These are phyloP conservation scores for Brevipalpus yothersi DNA, from an alignment of 1,140 invertebrate genomes.

Conservation along the genomic window DNA sequence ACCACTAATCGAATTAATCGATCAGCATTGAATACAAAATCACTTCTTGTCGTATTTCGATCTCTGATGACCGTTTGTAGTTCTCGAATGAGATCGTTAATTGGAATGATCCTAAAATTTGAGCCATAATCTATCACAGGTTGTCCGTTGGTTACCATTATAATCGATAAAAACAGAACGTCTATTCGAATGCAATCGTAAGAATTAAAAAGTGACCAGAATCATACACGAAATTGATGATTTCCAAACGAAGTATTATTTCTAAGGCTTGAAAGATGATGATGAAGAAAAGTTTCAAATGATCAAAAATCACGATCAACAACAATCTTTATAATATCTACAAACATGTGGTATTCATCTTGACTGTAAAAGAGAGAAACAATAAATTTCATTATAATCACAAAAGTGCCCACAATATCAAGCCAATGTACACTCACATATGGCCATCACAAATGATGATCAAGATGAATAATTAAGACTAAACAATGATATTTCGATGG, in stretches of 20 bases:
- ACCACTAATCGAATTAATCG: slow-evolving; percentile 77
- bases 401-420: too few species aligned
- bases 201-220: background rate
- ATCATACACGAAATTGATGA: background rate
- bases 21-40: slow-evolving; percentile 97
- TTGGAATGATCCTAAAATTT: slow-evolving; percentile 50
- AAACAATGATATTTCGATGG: too few species aligned
- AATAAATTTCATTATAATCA: too few species aligned
- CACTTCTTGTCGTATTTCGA: slow-evolving; percentile 71
- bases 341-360: too few species aligned
- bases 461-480: too few species aligned
- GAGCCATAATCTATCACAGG: slow-evolving; percentile 36
- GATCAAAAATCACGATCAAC: too few species aligned
- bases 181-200: background rate
- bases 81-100: slow-evolving; percentile 70
- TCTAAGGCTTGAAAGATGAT: background rate
- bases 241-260: background rate
- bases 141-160: slow-evolving; percentile 12
- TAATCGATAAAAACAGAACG: background rate
- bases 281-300: too few species aligned
- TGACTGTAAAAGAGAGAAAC: too few species aligned
- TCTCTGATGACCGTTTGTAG: slow-evolving; percentile 82
- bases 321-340: too few species aligned
- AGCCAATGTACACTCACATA: too few species aligned
- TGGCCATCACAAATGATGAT: too few species aligned